A percentile compares a stretch with the other conserved stretches of the same genome.
These are phyloP conservation scores for Desmophyllum pertusum DNA, from an alignment of 92 coral and sea anemone genomes.

Conservation along the genomic window DNA sequence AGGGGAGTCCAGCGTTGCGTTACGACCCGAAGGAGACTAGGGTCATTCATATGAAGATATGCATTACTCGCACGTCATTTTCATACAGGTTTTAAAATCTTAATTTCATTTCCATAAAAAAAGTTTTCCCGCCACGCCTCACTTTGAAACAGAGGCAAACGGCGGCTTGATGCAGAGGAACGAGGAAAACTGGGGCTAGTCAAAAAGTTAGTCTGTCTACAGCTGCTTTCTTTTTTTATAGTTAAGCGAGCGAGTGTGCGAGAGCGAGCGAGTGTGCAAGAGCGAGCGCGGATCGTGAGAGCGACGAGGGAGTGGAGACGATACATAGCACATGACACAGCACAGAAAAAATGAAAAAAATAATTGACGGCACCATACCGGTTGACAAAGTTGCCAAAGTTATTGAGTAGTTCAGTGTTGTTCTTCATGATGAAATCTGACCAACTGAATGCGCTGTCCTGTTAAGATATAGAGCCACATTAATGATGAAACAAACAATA, in stretches of 20 bases:
- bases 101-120: neutral
- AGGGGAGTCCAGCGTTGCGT: no score
- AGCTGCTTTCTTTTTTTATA: no score
- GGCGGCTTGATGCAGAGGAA: neutral
- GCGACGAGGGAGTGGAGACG: no score
- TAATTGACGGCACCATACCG: slow-evolving; percentile 51
- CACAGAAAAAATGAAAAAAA: no score
- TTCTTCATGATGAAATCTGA: slow-evolving; percentile 87
- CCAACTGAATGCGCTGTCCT: slow-evolving; percentile 99
- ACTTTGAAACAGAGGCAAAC: neutral
- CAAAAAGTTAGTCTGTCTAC: no score
- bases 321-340: neutral
- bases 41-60: no score
- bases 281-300: no score
- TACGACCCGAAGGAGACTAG: no score
- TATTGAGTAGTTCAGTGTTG: slow-evolving; percentile 92
- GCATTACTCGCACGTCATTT: no score
- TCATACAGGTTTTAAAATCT: no score
- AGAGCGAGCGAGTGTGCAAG: no score
- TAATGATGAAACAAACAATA: neutral
- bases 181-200: neutral
- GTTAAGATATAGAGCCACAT: neutral
- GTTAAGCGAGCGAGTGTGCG: no score
- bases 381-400: slow-evolving; percentile 95
- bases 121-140: neutral